phyloP scores from a whole-genome alignment of 2,797 vertebrate species.

The Microctenopoma lineatum region DNA sequence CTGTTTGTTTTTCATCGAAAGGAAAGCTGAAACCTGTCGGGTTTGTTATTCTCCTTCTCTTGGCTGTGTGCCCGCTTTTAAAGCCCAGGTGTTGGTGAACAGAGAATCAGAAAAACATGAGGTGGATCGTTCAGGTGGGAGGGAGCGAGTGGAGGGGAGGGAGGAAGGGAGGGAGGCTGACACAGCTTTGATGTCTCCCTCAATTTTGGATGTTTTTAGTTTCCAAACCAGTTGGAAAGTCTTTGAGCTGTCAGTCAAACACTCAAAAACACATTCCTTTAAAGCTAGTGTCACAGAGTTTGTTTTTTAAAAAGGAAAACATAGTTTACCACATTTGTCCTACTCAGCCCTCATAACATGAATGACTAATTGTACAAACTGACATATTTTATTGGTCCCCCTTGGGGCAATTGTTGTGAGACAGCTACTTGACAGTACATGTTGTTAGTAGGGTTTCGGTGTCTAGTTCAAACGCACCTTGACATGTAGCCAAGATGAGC shows the following conservation, averaged over 20 bases:
- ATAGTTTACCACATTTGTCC: not conserved
- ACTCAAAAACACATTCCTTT: conserved; percentile 36
- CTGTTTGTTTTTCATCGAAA: conserved; percentile 52
- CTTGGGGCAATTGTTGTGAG: too few relatives aligned
- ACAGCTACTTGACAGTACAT: too few relatives aligned
- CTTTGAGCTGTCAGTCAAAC: conserved; percentile 26
- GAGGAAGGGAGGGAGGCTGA: not conserved
- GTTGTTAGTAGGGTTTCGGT: too few relatives aligned
- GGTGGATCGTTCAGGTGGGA: conserved; percentile 10
- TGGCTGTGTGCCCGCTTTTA: conserved; percentile 55
- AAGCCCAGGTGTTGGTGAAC: conserved; percentile 63
- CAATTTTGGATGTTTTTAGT: conserved; percentile 21
- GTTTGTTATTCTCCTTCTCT: conserved; percentile 64
- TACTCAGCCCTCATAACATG: too few relatives aligned
- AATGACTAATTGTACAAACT: too few relatives aligned
- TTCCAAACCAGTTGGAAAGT: conserved; percentile 47
- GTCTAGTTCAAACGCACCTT: too few relatives aligned
- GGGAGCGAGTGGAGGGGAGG: not conserved
- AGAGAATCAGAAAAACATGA: conserved; percentile 69
- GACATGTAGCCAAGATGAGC: too few relatives aligned
- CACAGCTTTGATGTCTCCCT: conserved; percentile 1
- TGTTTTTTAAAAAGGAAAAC: conserved; percentile 9
- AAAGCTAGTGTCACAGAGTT: not conserved
- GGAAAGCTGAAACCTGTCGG: conserved; percentile 62
- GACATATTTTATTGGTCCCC: too few relatives aligned